Evolutionary conservation across 2,113 vertebrate genomes (phyloP).

Genomic region (Brachyhypopomus occidentalis): DNA sequence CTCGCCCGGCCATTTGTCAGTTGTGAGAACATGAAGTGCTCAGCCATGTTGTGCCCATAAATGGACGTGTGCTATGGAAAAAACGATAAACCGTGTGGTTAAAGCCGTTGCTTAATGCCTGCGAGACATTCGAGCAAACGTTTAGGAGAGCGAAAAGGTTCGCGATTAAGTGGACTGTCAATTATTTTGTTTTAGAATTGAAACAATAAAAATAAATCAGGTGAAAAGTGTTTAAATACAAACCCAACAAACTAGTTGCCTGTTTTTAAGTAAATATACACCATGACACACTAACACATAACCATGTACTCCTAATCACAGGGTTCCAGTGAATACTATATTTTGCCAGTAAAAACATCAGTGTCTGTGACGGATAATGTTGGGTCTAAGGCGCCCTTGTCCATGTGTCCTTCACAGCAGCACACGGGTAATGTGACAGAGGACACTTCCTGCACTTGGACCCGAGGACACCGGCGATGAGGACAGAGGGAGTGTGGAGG

Average conservation of each 20-base stretch:
- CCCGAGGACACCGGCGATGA: conserved; percentile 45
- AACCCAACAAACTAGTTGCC: background rate
- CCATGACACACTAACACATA: background rate
- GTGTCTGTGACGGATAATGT: background rate
- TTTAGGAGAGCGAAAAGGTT: background rate
- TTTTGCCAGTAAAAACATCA: background rate
- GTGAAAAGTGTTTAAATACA: background rate
- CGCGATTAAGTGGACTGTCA: no score
- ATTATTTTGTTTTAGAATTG: conserved; percentile 8
- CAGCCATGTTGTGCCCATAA: background rate
- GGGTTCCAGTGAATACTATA: background rate
- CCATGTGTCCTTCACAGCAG: conserved; percentile 26
- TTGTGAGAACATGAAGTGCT: background rate
- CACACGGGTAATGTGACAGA: conserved; percentile 51
- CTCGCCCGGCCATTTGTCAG: conserved; percentile 7
- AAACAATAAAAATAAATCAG: conserved; percentile 14
- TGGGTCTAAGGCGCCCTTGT: background rate
- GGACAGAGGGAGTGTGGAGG: conserved; percentile 42
- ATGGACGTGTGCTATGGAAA: background rate
- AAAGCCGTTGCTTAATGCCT: background rate
- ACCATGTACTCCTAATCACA: conserved; percentile 17
- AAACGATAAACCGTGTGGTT: background rate
- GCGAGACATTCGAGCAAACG: background rate
- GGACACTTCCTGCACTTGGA: conserved; percentile 5
- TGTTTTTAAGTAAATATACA: background rate